Conservation (phyloP, 2,888 invertebrate genomes). For the Hemicrepidius hirtus region DNA sequence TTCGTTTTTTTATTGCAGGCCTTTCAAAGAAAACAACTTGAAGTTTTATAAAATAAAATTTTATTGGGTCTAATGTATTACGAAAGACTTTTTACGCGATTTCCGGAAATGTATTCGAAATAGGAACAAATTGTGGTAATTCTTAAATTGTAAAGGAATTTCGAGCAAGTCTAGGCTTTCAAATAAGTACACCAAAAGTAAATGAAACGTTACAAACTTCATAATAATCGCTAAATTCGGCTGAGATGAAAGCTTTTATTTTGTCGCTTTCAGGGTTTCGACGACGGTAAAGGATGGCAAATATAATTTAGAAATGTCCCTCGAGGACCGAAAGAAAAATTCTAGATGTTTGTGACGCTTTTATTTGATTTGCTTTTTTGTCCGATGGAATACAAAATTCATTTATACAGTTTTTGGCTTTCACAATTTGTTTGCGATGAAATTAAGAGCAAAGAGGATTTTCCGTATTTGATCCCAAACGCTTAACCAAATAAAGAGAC, state of each 20-base stretch:
- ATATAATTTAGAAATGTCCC: slow-evolving; percentile 56
- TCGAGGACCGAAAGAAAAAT: slow-evolving; percentile 47
- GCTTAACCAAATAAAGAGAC: slow-evolving; percentile 28
- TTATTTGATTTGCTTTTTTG: slow-evolving; percentile 49
- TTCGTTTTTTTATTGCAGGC: slow-evolving; percentile 33
- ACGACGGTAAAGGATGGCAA: slow-evolving; percentile 52
- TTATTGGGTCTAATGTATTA: slow-evolving; percentile 10
- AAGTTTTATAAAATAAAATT: slow-evolving; percentile 7
- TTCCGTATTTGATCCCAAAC: slow-evolving; percentile 26
- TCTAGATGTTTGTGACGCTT: slow-evolving; percentile 48
- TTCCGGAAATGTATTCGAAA: slow-evolving; percentile 10
- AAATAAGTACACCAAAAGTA: slow-evolving; percentile 18
- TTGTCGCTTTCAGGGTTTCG: slow-evolving; percentile 50
- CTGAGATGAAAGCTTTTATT: slow-evolving; percentile 56
- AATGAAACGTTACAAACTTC: slow-evolving; percentile 57
- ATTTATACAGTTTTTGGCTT: slow-evolving; percentile 42
- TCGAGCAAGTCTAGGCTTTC: slow-evolving; percentile 10
- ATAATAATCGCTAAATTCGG: slow-evolving; percentile 57
- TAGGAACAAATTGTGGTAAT: slow-evolving; percentile 18
- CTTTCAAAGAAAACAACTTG: slow-evolving; percentile 9
- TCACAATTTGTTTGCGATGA: slow-evolving; percentile 40
- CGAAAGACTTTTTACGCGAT: slow-evolving; percentile 2
- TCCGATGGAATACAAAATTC: slow-evolving; percentile 44
- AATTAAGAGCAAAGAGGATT: slow-evolving; percentile 33
- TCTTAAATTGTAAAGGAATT: slow-evolving; percentile 17